A percentile compares a stretch with the other conserved stretches of the same genome.
Conservation (phyloP, 2,797 vertebrate genomes). For the Typhlichthys eigenmanni region DNA sequence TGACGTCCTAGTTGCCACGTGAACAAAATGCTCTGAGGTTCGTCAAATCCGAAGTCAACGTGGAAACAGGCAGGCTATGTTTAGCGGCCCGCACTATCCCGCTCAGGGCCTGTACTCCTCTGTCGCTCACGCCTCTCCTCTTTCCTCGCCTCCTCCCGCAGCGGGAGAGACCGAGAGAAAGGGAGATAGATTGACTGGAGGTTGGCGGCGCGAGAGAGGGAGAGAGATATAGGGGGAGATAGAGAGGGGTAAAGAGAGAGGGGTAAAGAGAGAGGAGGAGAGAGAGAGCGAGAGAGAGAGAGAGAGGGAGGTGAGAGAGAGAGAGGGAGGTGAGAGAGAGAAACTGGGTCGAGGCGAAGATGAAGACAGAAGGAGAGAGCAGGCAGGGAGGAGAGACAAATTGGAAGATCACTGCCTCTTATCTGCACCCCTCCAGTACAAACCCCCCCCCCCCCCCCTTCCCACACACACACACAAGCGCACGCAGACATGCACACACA, state of each 20-base stretch:
- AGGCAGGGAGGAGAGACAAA: conserved; percentile 62
- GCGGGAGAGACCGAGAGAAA: conserved; percentile 37
- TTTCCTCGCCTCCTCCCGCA: conserved; percentile 13
- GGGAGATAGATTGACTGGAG: conserved; percentile 60
- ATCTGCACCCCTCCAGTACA: conserved; percentile 67
- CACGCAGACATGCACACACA: background rate
- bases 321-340: conserved; percentile 54
- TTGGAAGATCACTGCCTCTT: conserved; percentile 71
- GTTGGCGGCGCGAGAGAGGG: conserved; percentile 41
- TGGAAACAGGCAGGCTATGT: conserved; percentile 73
- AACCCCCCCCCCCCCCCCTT: conserved; percentile 57
- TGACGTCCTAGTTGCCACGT: conserved; percentile 81
- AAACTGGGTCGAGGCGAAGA: conserved; percentile 47
- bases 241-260: conserved; percentile 55
- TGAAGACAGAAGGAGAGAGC: conserved; percentile 56
- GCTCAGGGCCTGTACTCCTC: conserved; percentile 63
- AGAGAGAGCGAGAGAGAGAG: conserved; percentile 55
- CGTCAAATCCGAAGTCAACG: conserved; percentile 69
- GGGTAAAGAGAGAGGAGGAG: conserved; percentile 28
- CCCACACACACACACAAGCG: conserved; percentile 18
- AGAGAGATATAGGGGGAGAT: conserved; percentile 56
- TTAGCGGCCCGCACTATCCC: conserved; percentile 74
- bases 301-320: conserved; percentile 30
- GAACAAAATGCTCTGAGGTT: conserved; percentile 79
- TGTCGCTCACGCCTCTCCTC: conserved; percentile 58